These are phyloP conservation scores for Peromyscus nudipes DNA, from an alignment of 2,797 vertebrate genomes.

Conservation along the genomic window DNA sequence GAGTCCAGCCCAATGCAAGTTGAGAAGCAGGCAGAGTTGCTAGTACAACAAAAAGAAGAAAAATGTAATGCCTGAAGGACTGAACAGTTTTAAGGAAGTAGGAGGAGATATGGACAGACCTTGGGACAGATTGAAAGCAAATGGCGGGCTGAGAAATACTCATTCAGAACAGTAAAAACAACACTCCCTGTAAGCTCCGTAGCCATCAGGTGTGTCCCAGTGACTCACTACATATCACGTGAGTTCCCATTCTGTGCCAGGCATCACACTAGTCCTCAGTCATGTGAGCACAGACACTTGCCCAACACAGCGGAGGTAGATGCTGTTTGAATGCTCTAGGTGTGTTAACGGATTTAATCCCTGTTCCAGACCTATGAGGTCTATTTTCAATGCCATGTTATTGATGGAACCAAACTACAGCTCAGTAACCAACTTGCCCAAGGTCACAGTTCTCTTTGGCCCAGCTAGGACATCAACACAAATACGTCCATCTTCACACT, in stretches of 20 bases:
- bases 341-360: slow-evolving; percentile 17
- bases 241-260: neutral
- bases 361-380: neutral
- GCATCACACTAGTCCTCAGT: neutral
- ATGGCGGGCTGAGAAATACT: neutral
- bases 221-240: neutral
- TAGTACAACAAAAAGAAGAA: neutral
- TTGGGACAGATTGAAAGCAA: neutral
- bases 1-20: neutral
- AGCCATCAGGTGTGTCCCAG: neutral
- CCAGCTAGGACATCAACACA: slow-evolving; percentile 8
- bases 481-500: neutral
- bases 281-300: neutral
- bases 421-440: slow-evolving; percentile 54
- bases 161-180: neutral
- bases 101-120: neutral
- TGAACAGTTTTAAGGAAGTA: neutral
- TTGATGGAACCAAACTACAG: neutral
- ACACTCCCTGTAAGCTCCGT: neutral
- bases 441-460: slow-evolving; percentile 52
- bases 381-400: slow-evolving; percentile 48
- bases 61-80: neutral
- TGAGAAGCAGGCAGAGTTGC: neutral
- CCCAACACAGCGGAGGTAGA: neutral
- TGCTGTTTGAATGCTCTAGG: neutral